Evolutionary conservation across 1,140 invertebrate species (phyloP), one percentile per base, ranked within the genome.

Genomic region (Asobara japonica): DNA sequence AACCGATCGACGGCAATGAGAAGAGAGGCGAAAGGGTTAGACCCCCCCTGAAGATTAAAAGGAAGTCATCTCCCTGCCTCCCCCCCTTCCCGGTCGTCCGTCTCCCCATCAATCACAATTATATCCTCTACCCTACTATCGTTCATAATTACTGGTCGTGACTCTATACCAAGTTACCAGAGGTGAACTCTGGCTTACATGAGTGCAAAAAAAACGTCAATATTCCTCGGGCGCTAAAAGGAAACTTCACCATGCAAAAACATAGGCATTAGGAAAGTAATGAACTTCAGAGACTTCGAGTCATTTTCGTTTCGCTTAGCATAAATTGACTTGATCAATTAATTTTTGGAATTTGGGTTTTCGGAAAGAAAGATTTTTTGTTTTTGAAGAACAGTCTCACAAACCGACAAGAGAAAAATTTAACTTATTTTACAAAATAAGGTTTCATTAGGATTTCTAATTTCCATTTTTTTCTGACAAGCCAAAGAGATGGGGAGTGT

Each of bases 51-150:
- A 56, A 84, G 83, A 84, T 83, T 83, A 83, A 84, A 84, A 84
- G 83, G 83, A 84, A 84, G 83, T 84, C 83, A 83, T 80, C 76
- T 72, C 74, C 80, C 80, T 78, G 78, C 77, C 74, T 70, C 72
- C 75, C 69, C 68, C 72, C 64, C 69, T 67, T 71, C 74, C 68
- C 74, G 65, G 80, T 78, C 69, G 71, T 74, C 72, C 78, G 78
- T 76, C 78, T 80, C 79, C 78, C 82, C 82, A 83, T 83, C 83
- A 84, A 83, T 84, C 83, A 84, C 81, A 84, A 83, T 83, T 84
- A 84, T 82, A 83, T 84, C 79, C 78, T 81, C 81, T 77, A 76
- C 75, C 76, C 77, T 80, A 75, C 80, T 79, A 82, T 80, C 76
- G 79, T 79, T 83, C 81, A 83, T 83, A 84, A 84, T 84, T 84